Base-by-base conservation (phyloP, 2,797 vertebrate genomes). In the Chrosomus eos region DNA sequence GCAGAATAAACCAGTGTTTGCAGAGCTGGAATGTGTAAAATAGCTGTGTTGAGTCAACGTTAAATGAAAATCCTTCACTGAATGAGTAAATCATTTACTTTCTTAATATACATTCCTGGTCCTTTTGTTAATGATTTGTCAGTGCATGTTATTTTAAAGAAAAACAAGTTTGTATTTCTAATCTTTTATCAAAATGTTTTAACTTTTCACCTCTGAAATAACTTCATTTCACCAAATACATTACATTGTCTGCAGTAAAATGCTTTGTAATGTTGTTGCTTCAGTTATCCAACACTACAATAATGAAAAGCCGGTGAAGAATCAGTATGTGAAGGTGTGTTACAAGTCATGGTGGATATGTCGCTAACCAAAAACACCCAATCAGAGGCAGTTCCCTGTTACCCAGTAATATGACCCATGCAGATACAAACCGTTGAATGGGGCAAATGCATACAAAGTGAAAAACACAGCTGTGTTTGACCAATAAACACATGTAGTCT, bases 401-500 rank as follows among this genome's bases (percentile, higher is more conserved):
- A 6, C 58, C 70, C 7, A 43, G 72, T 55, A 77, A 70, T 16
- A 53, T 77, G 82, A 77, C 19, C 81, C 38, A 1, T 7, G 36
- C 19, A 28, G 6, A 75, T 33, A 19, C 62, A 76, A 19, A 33
- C 7, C 36, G 31, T 64, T 5, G 10, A 71, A 58, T 28, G 43
- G 58, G 31, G 26, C 28, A 3, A 66, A 74, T 4, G 1, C 23
- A 11, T 70, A 28, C 26, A 72, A 28, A 84, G 28, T 72, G 38
- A 64, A 71, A 72, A 78, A 51, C 40, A 72, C 75, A 64, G 83
- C 83, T 80, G 40, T 80, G 67, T 80, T 80, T 85, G 76, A 80
- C 66, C 53, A 72, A 55, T 80, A 80, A 79, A 85, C 66, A 79
- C n/a, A 16, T 31, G 6, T 23, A 9, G 5, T 78, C 66, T 43